Evolutionary conservation across 2,797 vertebrate genomes (phyloP).

Genomic region (Cossypha caffra): DNA sequence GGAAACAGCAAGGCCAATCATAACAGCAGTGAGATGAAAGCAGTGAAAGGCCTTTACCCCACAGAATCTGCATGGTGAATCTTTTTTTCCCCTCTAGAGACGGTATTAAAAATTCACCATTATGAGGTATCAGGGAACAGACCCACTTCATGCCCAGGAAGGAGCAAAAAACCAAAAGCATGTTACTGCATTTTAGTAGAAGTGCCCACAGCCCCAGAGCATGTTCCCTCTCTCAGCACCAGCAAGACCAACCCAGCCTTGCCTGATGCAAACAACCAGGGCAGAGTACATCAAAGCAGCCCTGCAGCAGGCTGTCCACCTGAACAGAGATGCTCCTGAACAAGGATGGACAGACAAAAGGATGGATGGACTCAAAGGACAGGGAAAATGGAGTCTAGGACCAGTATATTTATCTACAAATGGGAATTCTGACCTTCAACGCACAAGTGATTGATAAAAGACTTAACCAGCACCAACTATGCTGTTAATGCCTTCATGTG

Average conservation of each 20-base stretch:
- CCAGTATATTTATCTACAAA: background rate
- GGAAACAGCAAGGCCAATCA: background rate
- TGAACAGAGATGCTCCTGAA: accelerated
- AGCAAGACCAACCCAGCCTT: background rate
- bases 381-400: background rate
- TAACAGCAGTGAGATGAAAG: background rate
- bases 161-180: background rate
- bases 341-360: background rate
- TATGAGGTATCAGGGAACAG: background rate
- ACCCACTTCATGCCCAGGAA: background rate
- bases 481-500: background rate
- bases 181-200: background rate
- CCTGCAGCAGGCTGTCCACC: background rate
- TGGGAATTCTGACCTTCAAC: background rate
- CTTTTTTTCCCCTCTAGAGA: background rate
- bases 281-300: background rate
- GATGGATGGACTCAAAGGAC: background rate
- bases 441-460: background rate
- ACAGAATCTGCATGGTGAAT: background rate
- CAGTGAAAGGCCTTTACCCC: background rate
- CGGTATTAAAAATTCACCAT: background rate
- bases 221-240: accelerated
- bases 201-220: background rate
- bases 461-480: background rate
- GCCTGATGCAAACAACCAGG: background rate